phyloP scores from a whole-genome alignment of 2,797 vertebrate genomes.

The Muscicapa comitata region DNA sequence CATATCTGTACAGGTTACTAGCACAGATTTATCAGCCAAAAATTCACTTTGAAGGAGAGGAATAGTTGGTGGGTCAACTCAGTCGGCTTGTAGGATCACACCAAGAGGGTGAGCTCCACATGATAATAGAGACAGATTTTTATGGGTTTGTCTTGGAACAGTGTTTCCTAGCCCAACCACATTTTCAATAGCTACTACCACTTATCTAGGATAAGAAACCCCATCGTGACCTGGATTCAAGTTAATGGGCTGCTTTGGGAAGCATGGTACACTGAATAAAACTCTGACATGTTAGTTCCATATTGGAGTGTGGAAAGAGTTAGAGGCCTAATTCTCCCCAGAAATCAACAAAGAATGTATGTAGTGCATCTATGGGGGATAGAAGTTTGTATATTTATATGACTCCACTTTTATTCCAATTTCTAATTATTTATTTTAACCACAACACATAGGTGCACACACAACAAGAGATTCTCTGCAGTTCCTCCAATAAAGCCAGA shows the following conservation, averaged over 20 bases:
- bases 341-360: neutral
- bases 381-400: neutral
- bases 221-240: neutral
- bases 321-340: neutral
- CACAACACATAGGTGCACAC: neutral
- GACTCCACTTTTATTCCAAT: neutral
- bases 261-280: neutral
- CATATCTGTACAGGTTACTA: neutral
- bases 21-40: neutral
- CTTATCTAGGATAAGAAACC: neutral
- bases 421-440: neutral
- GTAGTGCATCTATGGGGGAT: neutral
- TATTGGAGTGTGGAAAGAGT: neutral
- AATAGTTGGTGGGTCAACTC: neutral
- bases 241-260: neutral
- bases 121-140: neutral
- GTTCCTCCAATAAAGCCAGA: neutral
- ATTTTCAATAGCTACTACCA: neutral
- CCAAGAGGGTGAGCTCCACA: neutral
- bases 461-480: neutral
- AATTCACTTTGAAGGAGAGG: conserved; percentile 2
- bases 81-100: neutral
- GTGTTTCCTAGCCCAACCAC: neutral
- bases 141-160: neutral
- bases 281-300: neutral